Evolutionary conservation across 2,113 vertebrate species (phyloP).

Genomic region (mouse (Mus musculus)): DNA sequence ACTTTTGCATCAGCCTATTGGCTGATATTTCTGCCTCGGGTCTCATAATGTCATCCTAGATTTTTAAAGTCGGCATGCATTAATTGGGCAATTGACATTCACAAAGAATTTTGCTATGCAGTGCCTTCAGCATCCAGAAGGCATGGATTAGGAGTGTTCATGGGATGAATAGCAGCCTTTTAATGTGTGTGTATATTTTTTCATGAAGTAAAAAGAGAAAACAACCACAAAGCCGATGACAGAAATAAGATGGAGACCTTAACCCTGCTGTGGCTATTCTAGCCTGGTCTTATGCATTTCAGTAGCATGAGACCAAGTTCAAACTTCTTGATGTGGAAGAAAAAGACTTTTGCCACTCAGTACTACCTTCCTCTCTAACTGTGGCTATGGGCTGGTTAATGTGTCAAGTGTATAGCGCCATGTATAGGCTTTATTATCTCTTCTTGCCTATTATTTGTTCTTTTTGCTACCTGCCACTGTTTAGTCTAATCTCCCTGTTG

Average conservation of each 20-base stretch:
- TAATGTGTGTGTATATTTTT: background rate
- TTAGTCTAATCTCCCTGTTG: constrained; percentile 12
- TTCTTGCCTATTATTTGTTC: background rate
- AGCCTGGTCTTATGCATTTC: background rate
- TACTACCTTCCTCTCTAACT: background rate
- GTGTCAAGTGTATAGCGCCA: background rate
- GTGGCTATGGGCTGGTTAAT: background rate
- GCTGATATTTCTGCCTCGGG: background rate
- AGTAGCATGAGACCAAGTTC: background rate
- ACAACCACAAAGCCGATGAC: background rate
- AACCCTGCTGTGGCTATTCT: background rate
- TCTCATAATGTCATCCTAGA: background rate
- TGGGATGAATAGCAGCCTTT: background rate
- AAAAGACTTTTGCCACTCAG: background rate
- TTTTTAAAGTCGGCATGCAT: constrained; percentile 20
- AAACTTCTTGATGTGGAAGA: background rate
- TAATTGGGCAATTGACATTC: constrained; percentile 1
- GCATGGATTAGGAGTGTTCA: background rate
- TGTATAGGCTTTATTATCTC: background rate
- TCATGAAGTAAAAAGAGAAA: background rate
- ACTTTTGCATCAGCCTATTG: background rate
- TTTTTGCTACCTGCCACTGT: background rate
- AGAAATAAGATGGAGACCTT: background rate
- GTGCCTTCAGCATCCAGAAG: background rate
- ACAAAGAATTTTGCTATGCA: constrained; percentile 2